Conservation (phyloP, 2,113 vertebrate genomes). For the Otus sunia region DNA sequence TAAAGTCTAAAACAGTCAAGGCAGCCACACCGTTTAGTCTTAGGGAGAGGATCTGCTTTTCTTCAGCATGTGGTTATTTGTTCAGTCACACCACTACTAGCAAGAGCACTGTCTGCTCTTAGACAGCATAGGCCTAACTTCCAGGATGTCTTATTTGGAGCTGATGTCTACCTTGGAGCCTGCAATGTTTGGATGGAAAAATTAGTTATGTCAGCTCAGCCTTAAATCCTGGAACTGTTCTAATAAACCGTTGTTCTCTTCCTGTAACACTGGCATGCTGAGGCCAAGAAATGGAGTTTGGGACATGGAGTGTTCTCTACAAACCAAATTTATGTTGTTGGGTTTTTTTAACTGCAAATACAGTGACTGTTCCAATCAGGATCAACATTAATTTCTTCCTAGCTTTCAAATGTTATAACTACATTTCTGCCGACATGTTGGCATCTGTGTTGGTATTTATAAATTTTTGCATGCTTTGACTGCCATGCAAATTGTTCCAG, state of each 20-base stretch:
- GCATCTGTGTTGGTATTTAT: conserved; percentile 64
- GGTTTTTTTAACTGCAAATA: background rate
- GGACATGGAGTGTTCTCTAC: background rate
- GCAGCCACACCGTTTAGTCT: background rate
- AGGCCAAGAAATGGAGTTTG: conserved; percentile 5
- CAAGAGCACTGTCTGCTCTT: background rate
- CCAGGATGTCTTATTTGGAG: background rate
- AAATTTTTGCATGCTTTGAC: conserved; percentile 52
- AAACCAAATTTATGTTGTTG: background rate
- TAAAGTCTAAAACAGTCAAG: background rate
- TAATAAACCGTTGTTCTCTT: background rate
- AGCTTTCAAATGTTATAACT: conserved; percentile 41
- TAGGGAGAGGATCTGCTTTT: background rate
- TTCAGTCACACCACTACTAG: background rate
- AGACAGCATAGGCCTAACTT: background rate
- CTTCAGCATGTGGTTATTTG: background rate
- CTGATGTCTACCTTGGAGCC: background rate
- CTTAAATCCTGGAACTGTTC: conserved; percentile 37
- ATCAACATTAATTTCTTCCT: conserved; percentile 52
- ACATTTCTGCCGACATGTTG: conserved; percentile 34
- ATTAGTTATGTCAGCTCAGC: conserved; percentile 30
- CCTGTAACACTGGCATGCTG: background rate
- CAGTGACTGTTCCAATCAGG: conserved; percentile 47
- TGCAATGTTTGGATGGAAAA: background rate
- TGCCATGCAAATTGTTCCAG: conserved; percentile 45